phyloP scores from a whole-genome alignment of 2,888 invertebrate species.

The Endomychus coccineus region DNA sequence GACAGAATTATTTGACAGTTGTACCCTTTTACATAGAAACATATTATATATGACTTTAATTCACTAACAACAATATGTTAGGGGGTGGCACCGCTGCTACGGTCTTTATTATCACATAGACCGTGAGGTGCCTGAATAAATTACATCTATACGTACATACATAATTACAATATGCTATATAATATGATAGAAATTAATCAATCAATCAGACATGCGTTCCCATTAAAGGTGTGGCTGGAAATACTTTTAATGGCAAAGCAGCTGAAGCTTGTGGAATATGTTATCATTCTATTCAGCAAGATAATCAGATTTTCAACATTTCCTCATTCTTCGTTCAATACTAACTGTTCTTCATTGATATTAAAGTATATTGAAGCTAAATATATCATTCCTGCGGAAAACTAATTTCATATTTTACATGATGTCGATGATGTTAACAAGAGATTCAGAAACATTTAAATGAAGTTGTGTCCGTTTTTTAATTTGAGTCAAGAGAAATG shows the following conservation, averaged over 20 bases:
- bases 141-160: slow-evolving; percentile 40
- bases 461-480: too few species aligned
- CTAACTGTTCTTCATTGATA: too few species aligned
- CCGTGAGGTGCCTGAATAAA: slow-evolving; percentile 13
- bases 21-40: slow-evolving; percentile 44
- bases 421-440: too few species aligned
- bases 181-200: slow-evolving; percentile 23
- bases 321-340: too few species aligned
- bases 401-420: too few species aligned
- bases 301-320: too few species aligned
- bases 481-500: too few species aligned
- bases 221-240: slow-evolving; percentile 70
- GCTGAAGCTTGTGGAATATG: too few species aligned
- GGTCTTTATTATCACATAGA: slow-evolving; percentile 11
- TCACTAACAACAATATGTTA: slow-evolving; percentile 2
- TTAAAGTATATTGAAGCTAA: too few species aligned
- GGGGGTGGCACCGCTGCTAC: slow-evolving; percentile 11
- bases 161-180: slow-evolving; percentile 36
- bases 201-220: slow-evolving; percentile 42
- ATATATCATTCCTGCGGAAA: too few species aligned
- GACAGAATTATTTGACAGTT: slow-evolving; percentile 44
- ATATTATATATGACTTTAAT: slow-evolving; percentile 24
- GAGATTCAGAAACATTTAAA: too few species aligned
- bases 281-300: too few species aligned
- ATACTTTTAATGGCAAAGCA: slow-evolving; percentile 60